Conservation (phyloP, 2,888 invertebrate species). For the Chloroclysta siterata region DNA sequence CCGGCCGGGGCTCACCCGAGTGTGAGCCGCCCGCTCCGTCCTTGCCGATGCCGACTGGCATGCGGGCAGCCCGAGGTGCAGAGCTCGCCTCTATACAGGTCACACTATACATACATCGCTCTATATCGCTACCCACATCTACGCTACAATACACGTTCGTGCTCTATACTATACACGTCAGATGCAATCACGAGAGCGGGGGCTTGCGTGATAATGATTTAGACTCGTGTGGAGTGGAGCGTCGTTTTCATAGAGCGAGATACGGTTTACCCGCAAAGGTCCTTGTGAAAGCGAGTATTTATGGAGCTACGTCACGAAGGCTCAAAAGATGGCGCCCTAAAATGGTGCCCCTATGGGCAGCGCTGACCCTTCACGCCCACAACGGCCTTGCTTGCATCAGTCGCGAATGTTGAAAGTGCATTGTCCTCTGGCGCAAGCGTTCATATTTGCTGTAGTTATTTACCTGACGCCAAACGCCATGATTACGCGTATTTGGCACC, state of each 20-base stretch:
- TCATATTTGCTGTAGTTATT: conserved; percentile 23
- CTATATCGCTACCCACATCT: conserved; percentile 24
- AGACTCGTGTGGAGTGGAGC: conserved; percentile 29
- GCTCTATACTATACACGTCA: conserved; percentile 30
- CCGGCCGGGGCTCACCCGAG: conserved; percentile 13
- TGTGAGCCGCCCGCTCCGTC: conserved; percentile 23
- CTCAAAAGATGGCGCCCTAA: conserved; percentile 31
- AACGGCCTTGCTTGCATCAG: conserved; percentile 32
- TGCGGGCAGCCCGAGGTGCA: conserved; percentile 42
- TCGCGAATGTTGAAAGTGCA: conserved; percentile 42
- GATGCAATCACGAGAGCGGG: conserved; percentile 35
- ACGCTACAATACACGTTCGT: conserved; percentile 26
- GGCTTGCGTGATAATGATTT: conserved; percentile 36
- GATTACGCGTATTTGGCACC: conserved; percentile 18
- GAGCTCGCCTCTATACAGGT: conserved; percentile 38
- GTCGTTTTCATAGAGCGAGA: conserved; percentile 24
- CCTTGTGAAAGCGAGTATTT: conserved; percentile 30
- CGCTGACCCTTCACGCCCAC: conserved; percentile 41
- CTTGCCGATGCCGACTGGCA: conserved; percentile 33
- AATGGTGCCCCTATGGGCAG: conserved; percentile 25
- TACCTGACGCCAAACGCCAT: conserved; percentile 14
- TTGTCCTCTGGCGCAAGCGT: conserved; percentile 39
- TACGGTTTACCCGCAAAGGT: conserved; percentile 26
- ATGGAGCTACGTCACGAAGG: conserved; percentile 26
- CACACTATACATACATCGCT: conserved; percentile 23